phyloP scores from a whole-genome alignment of 1,140 invertebrate genomes.

The Archivesica marissinica region DNA sequence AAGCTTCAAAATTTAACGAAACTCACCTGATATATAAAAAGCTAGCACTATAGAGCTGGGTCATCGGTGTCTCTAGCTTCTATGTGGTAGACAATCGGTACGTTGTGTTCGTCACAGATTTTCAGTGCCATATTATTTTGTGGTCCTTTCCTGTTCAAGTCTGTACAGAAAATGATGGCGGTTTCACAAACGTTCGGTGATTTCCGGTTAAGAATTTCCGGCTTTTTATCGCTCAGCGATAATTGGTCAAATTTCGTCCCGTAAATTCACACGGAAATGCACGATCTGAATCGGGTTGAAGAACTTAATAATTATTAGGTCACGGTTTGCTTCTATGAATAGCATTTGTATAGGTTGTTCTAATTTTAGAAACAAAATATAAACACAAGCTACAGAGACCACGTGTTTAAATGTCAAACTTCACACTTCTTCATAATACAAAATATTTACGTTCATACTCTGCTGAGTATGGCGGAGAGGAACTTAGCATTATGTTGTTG shows the following conservation, averaged over 20 bases:
- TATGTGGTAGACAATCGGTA: slow-evolving; percentile 39
- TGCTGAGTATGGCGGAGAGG: too few species aligned
- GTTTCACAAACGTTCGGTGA: too few species aligned
- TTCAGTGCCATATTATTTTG: slow-evolving; percentile 17
- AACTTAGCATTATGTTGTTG: too few species aligned
- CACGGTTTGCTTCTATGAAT: background rate
- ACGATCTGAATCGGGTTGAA: too few species aligned
- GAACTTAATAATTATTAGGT: too few species aligned
- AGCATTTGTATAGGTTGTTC: background rate
- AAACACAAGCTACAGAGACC: slow-evolving; percentile 1
- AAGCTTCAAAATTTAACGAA: background rate
- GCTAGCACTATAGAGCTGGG: slow-evolving; percentile 13
- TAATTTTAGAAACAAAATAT: slow-evolving; percentile 19
- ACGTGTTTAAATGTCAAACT: slow-evolving; percentile 31
- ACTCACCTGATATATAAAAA: slow-evolving; percentile 11
- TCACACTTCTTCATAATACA: background rate
- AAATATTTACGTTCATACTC: too few species aligned
- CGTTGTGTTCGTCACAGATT: slow-evolving; percentile 36
- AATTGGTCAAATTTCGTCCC: background rate
- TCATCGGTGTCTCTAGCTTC: background rate
- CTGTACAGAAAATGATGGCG: background rate
- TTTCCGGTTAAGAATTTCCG: background rate
- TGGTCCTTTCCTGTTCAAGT: background rate
- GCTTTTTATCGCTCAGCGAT: background rate
- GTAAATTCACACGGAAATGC: too few species aligned